Conservation (phyloP, 2,797 vertebrate genomes). For the Taeniopygia guttata region DNA sequence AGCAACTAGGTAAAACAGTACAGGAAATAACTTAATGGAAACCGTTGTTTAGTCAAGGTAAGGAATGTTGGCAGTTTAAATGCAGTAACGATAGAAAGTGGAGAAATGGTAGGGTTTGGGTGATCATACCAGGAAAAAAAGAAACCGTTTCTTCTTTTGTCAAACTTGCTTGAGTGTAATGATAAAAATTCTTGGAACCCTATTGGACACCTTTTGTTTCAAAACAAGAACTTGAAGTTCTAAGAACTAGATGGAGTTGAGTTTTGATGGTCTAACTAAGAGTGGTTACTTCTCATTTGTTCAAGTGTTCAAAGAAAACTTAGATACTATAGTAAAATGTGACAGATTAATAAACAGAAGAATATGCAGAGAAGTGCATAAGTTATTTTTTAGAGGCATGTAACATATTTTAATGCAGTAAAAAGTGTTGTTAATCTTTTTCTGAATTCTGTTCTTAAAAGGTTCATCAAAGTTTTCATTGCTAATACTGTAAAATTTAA, state of each 20-base stretch:
- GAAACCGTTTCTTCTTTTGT: background rate
- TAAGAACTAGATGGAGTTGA: background rate
- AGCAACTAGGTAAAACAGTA: background rate
- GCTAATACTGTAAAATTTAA: background rate
- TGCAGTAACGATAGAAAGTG: background rate
- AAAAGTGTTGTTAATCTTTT: constrained; percentile 24
- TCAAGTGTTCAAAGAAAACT: constrained; percentile 6
- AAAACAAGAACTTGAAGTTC: background rate
- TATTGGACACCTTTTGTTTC: background rate
- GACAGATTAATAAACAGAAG: constrained; percentile 19
- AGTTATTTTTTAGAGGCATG: constrained; percentile 25
- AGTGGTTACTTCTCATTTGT: constrained; percentile 18
- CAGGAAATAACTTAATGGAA: background rate
- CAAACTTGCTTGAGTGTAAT: background rate
- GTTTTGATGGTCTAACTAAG: constrained; percentile 11
- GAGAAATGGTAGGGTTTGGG: background rate
- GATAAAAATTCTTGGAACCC: background rate
- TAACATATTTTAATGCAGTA: constrained; percentile 5
- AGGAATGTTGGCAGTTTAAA: background rate
- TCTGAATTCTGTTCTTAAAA: constrained; percentile 27
- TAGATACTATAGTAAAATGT: constrained; percentile 16
- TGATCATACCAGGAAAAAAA: background rate
- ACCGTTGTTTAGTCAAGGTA: background rate
- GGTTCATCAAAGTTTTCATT: background rate
- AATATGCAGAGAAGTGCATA: constrained; percentile 20